These are phyloP conservation scores for Drosophila teissieri DNA, from an alignment of 1,140 invertebrate species.

Conservation along the genomic window DNA sequence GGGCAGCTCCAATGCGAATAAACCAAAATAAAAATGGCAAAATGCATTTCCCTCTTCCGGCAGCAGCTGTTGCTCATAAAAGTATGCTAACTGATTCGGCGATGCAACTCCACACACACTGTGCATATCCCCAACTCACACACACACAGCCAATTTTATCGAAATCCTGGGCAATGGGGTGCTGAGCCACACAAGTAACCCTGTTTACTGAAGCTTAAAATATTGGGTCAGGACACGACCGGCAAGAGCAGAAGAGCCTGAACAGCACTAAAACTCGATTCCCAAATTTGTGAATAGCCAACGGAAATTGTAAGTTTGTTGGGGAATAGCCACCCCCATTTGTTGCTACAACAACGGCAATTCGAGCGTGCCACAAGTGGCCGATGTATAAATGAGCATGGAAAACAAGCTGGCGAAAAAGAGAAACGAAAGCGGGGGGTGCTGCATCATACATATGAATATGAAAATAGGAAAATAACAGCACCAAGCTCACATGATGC, in stretches of 20 bases:
- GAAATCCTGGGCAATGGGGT: conserved; percentile 18
- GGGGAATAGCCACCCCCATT: conserved; percentile 52
- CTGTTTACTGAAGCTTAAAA: conserved; percentile 46
- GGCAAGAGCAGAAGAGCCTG: background rate
- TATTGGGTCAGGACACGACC: conserved; percentile 29
- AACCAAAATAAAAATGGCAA: conserved; percentile 46
- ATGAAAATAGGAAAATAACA: conserved; percentile 37
- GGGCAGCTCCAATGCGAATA: background rate
- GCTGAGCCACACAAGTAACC: conserved; percentile 34
- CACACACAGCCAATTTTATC: background rate
- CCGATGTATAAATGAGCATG: conserved; percentile 43
- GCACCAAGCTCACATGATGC: conserved; percentile 1
- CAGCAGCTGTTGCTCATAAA: conserved; percentile 36
- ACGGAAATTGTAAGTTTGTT: conserved; percentile 62
- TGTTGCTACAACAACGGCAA: conserved; percentile 42
- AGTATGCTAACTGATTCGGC: conserved; percentile 37
- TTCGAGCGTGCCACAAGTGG: conserved; percentile 48
- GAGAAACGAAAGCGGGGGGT: conserved; percentile 14
- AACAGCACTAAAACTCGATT: conserved; percentile 37
- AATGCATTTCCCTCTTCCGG: conserved; percentile 21
- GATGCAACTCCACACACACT: background rate
- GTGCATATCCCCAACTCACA: no score
- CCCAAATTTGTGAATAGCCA: conserved; percentile 54
- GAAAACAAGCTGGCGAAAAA: conserved; percentile 33
- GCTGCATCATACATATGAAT: conserved; percentile 43